Conservation (phyloP, 2,888 invertebrate species). For the Petrolisthes cinctipes region DNA sequence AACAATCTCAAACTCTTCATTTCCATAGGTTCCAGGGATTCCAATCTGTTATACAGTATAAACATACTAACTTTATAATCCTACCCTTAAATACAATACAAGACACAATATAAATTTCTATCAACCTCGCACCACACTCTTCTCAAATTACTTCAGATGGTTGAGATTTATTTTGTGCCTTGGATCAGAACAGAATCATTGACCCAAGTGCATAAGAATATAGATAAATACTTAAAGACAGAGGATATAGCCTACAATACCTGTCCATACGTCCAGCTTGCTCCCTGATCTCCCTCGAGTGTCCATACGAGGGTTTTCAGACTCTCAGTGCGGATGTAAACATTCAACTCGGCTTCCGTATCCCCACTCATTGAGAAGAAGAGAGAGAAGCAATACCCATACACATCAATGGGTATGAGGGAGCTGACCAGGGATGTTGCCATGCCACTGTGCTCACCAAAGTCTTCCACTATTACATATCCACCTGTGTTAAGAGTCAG, state of each 20-base stretch:
- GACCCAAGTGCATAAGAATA: not conserved
- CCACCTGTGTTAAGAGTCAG: conserved; percentile 33
- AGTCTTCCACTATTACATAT: conserved; percentile 44
- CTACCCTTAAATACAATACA: too few relatives aligned
- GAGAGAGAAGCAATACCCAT: conserved; percentile 49
- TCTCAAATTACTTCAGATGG: too few relatives aligned
- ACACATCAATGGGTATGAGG: conserved; percentile 28
- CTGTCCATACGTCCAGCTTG: conserved; percentile 42
- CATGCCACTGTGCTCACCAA: conserved; percentile 22
- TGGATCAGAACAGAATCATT: too few relatives aligned
- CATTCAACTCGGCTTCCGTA: conserved; percentile 25
- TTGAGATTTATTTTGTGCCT: too few relatives aligned
- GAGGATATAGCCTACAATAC: not conserved
- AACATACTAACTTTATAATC: too few relatives aligned
- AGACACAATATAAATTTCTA: too few relatives aligned
- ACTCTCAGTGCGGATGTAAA: conserved; percentile 26
- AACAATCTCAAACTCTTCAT: conserved; percentile 42
- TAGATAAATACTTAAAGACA: not conserved
- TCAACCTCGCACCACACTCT: too few relatives aligned
- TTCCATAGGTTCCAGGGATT: conserved; percentile 19
- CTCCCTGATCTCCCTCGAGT: conserved; percentile 33
- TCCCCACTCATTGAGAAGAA: conserved; percentile 42
- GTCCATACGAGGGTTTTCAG: conserved; percentile 22
- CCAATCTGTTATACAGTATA: conserved; percentile 20
- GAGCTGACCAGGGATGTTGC: conserved; percentile 35